A percentile compares a stretch with the other conserved stretches of the same genome.
These are phyloP conservation scores for Squalus acanthias DNA, from an alignment of 2,797 vertebrate genomes.

Conservation along the genomic window DNA sequence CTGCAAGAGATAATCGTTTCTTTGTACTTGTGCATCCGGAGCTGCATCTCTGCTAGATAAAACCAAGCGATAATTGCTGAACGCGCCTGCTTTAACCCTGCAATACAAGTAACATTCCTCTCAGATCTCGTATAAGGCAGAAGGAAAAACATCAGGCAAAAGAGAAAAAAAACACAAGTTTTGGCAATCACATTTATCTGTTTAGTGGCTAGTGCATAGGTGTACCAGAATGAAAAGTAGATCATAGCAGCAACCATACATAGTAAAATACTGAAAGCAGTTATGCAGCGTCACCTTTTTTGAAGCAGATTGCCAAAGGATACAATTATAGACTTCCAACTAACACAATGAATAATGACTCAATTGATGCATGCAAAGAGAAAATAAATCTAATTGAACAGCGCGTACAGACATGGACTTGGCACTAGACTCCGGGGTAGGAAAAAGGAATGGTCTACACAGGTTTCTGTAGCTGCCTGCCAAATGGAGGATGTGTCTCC, in stretches of 20 bases:
- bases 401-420: neutral
- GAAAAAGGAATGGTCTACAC: neutral
- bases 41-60: constrained; percentile 72
- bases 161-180: neutral
- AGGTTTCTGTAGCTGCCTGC: neutral
- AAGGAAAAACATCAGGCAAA: neutral
- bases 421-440: neutral
- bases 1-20: constrained; percentile 70
- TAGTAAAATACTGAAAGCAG: neutral
- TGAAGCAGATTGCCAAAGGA: neutral
- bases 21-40: constrained; percentile 72
- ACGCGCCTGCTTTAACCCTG: constrained; percentile 70
- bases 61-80: constrained; percentile 65
- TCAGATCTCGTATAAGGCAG: neutral
- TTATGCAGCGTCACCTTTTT: neutral
- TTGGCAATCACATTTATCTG: neutral
- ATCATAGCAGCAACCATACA: neutral
- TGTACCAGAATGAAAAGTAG: neutral
- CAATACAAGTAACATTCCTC: constrained; percentile 38
- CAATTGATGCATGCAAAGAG: neutral
- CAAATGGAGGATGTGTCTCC: neutral
- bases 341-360: neutral
- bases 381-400: neutral
- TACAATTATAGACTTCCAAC: neutral
- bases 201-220: neutral